phyloP scores from a whole-genome alignment of 2,797 vertebrate genomes.

The Hemibagrus guttatus region DNA sequence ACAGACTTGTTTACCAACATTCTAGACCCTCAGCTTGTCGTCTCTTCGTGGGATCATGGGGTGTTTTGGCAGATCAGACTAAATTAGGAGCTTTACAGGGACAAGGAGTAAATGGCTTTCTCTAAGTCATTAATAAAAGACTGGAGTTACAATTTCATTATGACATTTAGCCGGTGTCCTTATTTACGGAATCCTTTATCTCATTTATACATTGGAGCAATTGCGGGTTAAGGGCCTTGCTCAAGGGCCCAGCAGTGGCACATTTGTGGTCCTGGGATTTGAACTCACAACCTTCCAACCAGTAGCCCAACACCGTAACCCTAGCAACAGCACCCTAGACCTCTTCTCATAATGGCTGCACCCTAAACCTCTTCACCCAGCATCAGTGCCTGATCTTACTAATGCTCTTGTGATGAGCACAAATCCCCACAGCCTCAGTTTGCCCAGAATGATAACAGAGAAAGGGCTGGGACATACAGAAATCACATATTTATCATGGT shows the following conservation, averaged over 20 bases:
- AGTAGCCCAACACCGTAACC: too few species aligned
- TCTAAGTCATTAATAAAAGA: too few species aligned
- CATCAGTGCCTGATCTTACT: not conserved
- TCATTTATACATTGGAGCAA: too few species aligned
- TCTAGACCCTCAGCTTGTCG: not conserved
- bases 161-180: too few species aligned
- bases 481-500: not conserved
- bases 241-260: too few species aligned
- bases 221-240: too few species aligned
- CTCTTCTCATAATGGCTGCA: too few species aligned
- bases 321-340: too few species aligned
- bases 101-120: not conserved
- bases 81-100: not conserved
- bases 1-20: conserved; percentile 18
- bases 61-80: not conserved
- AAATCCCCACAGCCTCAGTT: not conserved
- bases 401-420: not conserved
- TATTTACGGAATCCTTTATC: too few species aligned
- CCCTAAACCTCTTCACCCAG: not conserved
- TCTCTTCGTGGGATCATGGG: not conserved
- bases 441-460: not conserved
- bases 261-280: too few species aligned
- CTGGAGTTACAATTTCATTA: too few species aligned
- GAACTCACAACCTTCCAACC: too few species aligned
- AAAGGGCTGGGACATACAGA: not conserved